Evolutionary conservation across 1,140 invertebrate genomes (phyloP), one percentile per base, ranked within the genome.

Genomic region (Megalonaias nervosa): DNA sequence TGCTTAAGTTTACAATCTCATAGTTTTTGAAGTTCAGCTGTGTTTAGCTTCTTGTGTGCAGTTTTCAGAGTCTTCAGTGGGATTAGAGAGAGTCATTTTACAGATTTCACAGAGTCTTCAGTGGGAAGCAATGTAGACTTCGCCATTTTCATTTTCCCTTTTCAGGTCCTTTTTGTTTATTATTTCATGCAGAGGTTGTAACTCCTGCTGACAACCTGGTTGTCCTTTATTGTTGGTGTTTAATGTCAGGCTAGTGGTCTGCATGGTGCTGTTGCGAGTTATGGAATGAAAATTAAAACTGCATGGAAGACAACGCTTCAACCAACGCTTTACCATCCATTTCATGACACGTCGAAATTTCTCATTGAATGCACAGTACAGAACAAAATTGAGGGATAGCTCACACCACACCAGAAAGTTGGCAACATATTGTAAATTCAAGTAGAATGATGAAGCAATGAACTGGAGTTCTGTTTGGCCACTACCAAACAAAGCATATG

Each of bases 301-400:
- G 81, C 80, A 21, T 79, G 71, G 12, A 81, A 26, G n/a, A 75
- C 26, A 61, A 74, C 67, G 56, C 67, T 75, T 2, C 77, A 77
- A 62, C 70, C 80, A 84, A 11, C 77, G 71, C 16, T 55, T 75
- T n/a, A 79, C 66, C 59, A 81, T 82, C 16, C 68, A 80, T 70
- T 80, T 77, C 80, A 86, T 82, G 4, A 85, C 81, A 15, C 81
- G 69, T 16, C 84, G 77, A 73, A 89, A 89, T 74, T 87, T 89
- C 59, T 84, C 75, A 76, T 89, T 89, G 71, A 89, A 88, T 31
- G 85, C 82, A 71, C 85, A 87, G 74, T 88, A 89, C 6, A 88
- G 80, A 2, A 89, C 83, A 76, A 88, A 89, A 75, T 89, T 89
- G 5, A 89, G 77, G n/a, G 86, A 88, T 6, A 86, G 82, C 58